A percentile compares a stretch with the other conserved stretches of the same genome.
These are phyloP conservation scores for Diplodus sargus DNA, from an alignment of 2,797 vertebrate genomes.

Conservation along the genomic window DNA sequence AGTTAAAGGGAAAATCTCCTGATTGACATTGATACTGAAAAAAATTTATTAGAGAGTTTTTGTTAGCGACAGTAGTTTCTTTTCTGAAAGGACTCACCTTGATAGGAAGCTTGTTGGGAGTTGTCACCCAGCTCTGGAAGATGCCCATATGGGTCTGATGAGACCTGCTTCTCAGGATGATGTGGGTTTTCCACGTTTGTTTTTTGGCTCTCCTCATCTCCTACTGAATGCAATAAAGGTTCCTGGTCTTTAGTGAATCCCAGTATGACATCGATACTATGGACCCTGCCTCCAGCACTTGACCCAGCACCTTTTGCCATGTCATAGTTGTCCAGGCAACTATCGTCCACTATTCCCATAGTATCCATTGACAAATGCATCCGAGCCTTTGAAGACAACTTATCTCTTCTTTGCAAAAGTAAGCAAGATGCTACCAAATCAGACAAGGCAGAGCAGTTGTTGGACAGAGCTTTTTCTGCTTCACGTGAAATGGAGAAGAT, in stretches of 20 bases:
- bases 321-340: constrained; percentile 86
- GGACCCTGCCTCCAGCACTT: constrained; percentile 77
- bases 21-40: neutral
- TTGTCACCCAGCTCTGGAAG: constrained; percentile 76
- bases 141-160: constrained; percentile 75
- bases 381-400: constrained; percentile 67
- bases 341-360: constrained; percentile 86
- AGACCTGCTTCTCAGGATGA: constrained; percentile 75
- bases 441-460: constrained; percentile 26
- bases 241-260: constrained; percentile 89
- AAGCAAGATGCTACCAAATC: constrained; percentile 27
- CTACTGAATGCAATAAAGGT: constrained; percentile 77
- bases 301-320: constrained; percentile 83
- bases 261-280: constrained; percentile 88
- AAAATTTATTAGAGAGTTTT: neutral
- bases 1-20: neutral
- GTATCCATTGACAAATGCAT: constrained; percentile 89
- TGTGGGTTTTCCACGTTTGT: constrained; percentile 62
- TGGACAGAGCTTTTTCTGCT: constrained; percentile 29
- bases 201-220: constrained; percentile 71
- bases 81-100: constrained; percentile 77
- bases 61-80: neutral
- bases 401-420: constrained; percentile 39
- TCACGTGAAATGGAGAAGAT: constrained; percentile 45
- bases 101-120: constrained; percentile 77